Base-by-base conservation (phyloP, 2,888 invertebrate genomes). In the Rhyacophila evoluta region DNA sequence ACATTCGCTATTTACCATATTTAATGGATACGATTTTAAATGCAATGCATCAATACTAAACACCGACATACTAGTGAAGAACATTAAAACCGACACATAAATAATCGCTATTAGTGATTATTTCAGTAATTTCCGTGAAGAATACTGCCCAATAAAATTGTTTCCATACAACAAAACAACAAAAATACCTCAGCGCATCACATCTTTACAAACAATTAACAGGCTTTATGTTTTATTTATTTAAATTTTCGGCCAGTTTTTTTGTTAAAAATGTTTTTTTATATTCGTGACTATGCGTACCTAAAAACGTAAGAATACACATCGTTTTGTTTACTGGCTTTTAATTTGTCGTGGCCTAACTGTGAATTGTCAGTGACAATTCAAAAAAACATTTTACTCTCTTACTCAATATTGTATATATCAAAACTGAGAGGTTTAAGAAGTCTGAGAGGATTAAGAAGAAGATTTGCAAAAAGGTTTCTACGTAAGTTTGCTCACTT, bases 81-180 rank as follows among this genome's bases (percentile, higher is more conserved):
- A 39, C 15, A 39, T 6, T 19, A 10, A 55, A 55, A 55, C 55
- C 15, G 55, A 55, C 55, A 19, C 55, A 55, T 55, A 55, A 55
- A 55, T 55, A 19, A 55, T 55, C 55, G 8, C 55, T 19, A 55
- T 55, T 19, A 55, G 55, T 55, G 55, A 55, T 19, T 19, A 55
- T 55, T 55, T 55, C 19, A 55, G 55, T 55, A 55, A 55, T 55
- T 55, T 55, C 55, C 55, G 55, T 55, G 55, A 55, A 55, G 55
- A 55, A 55, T 55, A 55, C 15, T 55, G 25, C 55, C 1, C 55
- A 55, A 15, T 25, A 55, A 25, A 55, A 25, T 19, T 19, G 19
- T 55, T 55, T 19, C 8, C 25, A 8, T 55, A 55, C 55, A 25
- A 55, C 29, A 33, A 2, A 33, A 33, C 29, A 33, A 33, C 29